phyloP scores from a whole-genome alignment of 2,888 invertebrate genomes.

The Nemotelus nigrinus region DNA sequence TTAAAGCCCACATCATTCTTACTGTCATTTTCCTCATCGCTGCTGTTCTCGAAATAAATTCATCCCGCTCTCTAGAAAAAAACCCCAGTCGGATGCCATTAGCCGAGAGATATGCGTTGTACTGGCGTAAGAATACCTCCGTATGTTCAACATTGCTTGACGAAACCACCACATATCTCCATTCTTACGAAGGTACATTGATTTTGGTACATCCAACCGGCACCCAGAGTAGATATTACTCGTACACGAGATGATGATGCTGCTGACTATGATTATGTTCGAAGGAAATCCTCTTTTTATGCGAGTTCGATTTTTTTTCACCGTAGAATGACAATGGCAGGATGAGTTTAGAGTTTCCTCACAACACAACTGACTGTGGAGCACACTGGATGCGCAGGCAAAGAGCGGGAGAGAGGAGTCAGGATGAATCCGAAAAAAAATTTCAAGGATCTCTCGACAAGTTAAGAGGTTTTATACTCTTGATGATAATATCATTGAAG shows the following conservation, averaged over 20 bases:
- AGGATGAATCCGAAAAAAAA: not conserved
- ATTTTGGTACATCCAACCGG: no score
- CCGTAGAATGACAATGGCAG: not conserved
- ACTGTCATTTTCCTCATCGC: no score
- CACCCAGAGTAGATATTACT: not conserved
- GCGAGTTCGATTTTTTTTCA: conserved; percentile 17
- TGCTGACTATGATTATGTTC: conserved; percentile 22
- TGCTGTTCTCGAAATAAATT: no score
- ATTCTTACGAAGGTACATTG: not conserved
- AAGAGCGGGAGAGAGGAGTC: no score
- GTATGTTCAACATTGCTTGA: not conserved
- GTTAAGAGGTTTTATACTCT: conserved; percentile 16
- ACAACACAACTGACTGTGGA: no score
- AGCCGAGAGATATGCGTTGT: conserved; percentile 11
- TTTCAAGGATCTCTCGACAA: conserved; percentile 14
- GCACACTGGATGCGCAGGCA: no score
- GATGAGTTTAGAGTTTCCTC: not conserved
- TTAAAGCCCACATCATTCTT: no score
- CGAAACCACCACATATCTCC: not conserved
- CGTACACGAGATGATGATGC: not conserved
- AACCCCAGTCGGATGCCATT: conserved; percentile 1
- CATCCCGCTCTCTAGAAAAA: no score
- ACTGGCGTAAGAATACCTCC: not conserved
- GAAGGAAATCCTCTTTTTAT: conserved; percentile 20
- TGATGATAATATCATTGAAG: conserved; percentile 7